phyloP scores from a whole-genome alignment of 2,797 vertebrate genomes.

The Phrynocephalus forsythii region DNA sequence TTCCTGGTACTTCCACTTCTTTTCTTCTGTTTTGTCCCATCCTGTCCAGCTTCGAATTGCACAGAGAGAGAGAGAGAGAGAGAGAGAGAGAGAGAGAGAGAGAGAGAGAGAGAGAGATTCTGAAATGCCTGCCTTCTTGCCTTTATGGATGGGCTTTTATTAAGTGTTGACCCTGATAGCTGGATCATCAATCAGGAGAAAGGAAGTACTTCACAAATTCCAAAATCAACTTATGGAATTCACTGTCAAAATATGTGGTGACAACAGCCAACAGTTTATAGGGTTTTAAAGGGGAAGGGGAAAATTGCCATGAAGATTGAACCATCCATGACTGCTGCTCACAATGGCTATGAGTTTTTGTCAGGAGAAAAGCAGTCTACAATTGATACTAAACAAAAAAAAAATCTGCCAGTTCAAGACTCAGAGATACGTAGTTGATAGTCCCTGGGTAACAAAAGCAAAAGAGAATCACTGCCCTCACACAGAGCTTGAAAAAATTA shows the following conservation, averaged over 20 bases:
- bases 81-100: not conserved
- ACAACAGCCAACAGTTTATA: not conserved
- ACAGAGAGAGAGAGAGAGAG: not conserved
- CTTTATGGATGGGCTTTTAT: not conserved
- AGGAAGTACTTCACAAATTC: not conserved
- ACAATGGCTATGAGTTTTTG: not conserved
- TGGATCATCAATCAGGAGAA: not conserved
- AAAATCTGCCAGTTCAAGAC: not conserved
- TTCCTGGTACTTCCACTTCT: not conserved
- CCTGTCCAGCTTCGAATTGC: not conserved
- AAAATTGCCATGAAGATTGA: not conserved
- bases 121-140: not conserved
- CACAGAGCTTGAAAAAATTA: not conserved
- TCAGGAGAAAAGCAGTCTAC: too few relatives aligned
- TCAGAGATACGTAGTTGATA: not conserved
- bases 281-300: not conserved
- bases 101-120: not conserved
- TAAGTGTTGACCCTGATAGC: not conserved
- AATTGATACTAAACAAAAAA: too few relatives aligned
- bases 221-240: not conserved
- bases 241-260: not conserved
- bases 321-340: not conserved
- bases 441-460: not conserved
- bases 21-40: not conserved
- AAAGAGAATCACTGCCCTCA: not conserved